Conservation (phyloP, 2,888 invertebrate species). For the Catocala nupta region DNA sequence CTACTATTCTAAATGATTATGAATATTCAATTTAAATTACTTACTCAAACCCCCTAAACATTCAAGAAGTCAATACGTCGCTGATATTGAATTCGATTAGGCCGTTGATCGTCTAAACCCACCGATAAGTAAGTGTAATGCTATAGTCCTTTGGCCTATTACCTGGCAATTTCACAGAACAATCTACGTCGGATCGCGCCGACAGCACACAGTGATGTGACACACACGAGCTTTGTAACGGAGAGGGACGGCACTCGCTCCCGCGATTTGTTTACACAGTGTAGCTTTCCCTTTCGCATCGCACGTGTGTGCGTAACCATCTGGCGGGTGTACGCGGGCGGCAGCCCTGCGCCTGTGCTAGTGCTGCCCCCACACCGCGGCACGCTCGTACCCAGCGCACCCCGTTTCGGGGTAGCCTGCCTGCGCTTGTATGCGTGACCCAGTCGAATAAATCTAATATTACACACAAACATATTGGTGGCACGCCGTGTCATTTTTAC, state of each 20-base stretch:
- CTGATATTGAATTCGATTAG: slow-evolving; percentile 82
- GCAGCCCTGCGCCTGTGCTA: slow-evolving; percentile 69
- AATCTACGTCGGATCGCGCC: slow-evolving; percentile 82
- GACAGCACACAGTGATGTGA: slow-evolving; percentile 81
- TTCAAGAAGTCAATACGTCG: slow-evolving; percentile 47
- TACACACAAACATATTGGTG: slow-evolving; percentile 87
- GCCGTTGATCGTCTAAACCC: slow-evolving; percentile 78
- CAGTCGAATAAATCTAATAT: slow-evolving; percentile 86
- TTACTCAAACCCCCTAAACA: slow-evolving; percentile 32
- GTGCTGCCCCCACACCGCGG: slow-evolving; percentile 75
- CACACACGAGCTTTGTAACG: slow-evolving; percentile 78
- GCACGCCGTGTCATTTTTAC: slow-evolving; percentile 85
- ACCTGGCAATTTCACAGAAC: slow-evolving; percentile 88
- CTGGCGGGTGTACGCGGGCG: slow-evolving; percentile 78
- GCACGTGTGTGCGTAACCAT: slow-evolving; percentile 80
- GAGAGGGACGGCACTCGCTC: slow-evolving; percentile 81
- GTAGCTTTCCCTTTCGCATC: slow-evolving; percentile 84
- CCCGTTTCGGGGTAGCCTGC: slow-evolving; percentile 76
- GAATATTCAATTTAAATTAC: slow-evolving; percentile 7
- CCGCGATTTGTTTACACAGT: slow-evolving; percentile 86
- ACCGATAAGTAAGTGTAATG: slow-evolving; percentile 86
- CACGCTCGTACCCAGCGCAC: slow-evolving; percentile 58
- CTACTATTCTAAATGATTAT: too few species aligned
- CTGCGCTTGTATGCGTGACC: slow-evolving; percentile 80
- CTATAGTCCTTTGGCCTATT: slow-evolving; percentile 85